Percentiles rank a stretch among this genome's conserved stretches.
phyloP scores from a whole-genome alignment of 2,888 invertebrate genomes.

The Dryobotodes eremita region DNA sequence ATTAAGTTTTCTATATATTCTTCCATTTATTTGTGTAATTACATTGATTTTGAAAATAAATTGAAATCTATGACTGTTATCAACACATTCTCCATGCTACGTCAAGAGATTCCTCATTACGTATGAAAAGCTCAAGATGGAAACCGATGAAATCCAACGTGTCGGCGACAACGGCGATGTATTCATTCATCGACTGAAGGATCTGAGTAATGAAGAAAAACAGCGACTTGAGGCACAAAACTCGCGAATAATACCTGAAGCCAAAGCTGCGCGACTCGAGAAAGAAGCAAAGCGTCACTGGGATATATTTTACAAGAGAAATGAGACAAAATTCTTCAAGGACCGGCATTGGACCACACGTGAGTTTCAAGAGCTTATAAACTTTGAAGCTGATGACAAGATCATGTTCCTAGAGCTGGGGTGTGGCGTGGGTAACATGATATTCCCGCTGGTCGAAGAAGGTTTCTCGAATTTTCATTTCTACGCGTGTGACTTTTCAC shows the following conservation, averaged over 20 bases:
- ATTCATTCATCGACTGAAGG: slow-evolving; percentile 86
- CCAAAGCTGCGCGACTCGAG: slow-evolving; percentile 95
- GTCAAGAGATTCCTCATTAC: neutral
- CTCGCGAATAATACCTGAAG: slow-evolving; percentile 89
- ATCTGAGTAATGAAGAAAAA: slow-evolving; percentile 91
- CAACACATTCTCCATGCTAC: neutral
- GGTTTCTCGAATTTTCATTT: slow-evolving; percentile 92
- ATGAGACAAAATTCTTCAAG: slow-evolving; percentile 97
- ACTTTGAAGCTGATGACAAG: slow-evolving; percentile 88
- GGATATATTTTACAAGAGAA: slow-evolving; percentile 99
- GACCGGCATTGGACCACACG: slow-evolving; percentile 99
- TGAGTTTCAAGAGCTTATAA: slow-evolving; percentile 96
- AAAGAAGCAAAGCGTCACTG: slow-evolving; percentile 96
- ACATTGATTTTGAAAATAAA: slow-evolving; percentile 28
- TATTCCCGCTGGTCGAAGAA: slow-evolving; percentile 97
- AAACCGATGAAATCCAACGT: slow-evolving; percentile 78
- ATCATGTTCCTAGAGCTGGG: slow-evolving; percentile 95
- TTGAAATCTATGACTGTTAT: neutral
- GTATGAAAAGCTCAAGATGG: slow-evolving; percentile 74
- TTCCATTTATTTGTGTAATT: neutral
- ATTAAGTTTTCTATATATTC: neutral
- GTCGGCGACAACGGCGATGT: slow-evolving; percentile 74
- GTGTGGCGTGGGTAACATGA: slow-evolving; percentile 99
- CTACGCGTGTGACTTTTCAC: slow-evolving; percentile 98
- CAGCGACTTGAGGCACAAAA: slow-evolving; percentile 93